phyloP scores from a whole-genome alignment of 2,888 invertebrate species.

The Xestia xanthographa region DNA sequence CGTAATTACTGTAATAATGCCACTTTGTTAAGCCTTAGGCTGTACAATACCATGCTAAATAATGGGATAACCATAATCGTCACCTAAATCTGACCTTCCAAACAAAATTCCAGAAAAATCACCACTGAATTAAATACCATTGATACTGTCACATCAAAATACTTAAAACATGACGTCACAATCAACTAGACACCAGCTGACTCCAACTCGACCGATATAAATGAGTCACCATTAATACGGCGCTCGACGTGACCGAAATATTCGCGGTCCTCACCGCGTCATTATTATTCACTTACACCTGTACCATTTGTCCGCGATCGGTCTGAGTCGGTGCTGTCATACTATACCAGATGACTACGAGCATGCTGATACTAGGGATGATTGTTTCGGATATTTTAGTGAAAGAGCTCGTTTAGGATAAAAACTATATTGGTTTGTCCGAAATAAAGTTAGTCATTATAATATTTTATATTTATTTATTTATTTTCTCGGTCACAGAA shows the following conservation, averaged over 20 bases:
- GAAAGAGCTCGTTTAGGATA: neutral
- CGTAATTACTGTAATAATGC: too few relatives aligned
- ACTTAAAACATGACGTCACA: constrained; percentile 36
- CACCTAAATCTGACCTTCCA: neutral
- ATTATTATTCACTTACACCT: constrained; percentile 69
- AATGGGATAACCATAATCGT: neutral
- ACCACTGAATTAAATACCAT: constrained; percentile 13
- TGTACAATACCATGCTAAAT: neutral
- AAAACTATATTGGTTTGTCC: neutral
- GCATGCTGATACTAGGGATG: too few relatives aligned
- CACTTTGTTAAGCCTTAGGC: too few relatives aligned
- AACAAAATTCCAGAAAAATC: neutral
- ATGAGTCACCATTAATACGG: constrained; percentile 63
- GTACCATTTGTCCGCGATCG: constrained; percentile 59
- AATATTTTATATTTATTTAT: too few relatives aligned
- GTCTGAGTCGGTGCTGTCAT: constrained; percentile 10
- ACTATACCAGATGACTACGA: neutral
- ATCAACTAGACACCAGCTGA: constrained; percentile 40
- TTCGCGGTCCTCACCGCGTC: constrained; percentile 53
- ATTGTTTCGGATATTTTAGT: too few relatives aligned
- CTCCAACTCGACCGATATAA: constrained; percentile 54
- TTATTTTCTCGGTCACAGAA: too few relatives aligned
- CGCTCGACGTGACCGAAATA: constrained; percentile 66
- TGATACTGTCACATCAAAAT: constrained; percentile 19
- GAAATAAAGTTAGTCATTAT: neutral